Evolutionary conservation across 1,140 invertebrate genomes (phyloP).

Genomic region (Batillaria attramentaria): DNA sequence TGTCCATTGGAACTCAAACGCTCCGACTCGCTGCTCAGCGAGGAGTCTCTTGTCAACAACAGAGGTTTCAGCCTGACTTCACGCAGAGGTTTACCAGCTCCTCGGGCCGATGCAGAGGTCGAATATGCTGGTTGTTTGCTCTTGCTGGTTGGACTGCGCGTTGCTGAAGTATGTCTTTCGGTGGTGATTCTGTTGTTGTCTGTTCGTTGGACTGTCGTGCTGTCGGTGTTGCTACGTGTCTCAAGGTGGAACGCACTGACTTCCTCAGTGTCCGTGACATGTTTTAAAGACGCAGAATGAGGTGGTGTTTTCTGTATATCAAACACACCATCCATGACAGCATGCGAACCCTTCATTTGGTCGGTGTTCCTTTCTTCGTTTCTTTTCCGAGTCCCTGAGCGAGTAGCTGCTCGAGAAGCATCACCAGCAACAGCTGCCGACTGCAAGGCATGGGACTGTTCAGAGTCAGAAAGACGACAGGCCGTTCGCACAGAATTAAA

Average conservation of each 20-base stretch:
- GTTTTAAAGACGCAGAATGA: neutral
- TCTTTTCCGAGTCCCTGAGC: neutral
- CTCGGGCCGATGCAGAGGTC: neutral
- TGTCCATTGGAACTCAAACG: neutral
- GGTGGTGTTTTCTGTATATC: too few relatives aligned
- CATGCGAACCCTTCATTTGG: too few relatives aligned
- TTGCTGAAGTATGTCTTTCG: neutral
- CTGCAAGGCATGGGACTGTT: too few relatives aligned
- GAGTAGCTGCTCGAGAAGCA: neutral
- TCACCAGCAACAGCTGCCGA: neutral
- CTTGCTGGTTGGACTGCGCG: neutral
- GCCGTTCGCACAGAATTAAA: constrained; percentile 8
- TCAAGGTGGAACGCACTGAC: too few relatives aligned
- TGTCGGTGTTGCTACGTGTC: too few relatives aligned
- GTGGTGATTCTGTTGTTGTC: neutral
- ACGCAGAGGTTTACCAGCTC: too few relatives aligned
- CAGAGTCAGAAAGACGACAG: neutral
- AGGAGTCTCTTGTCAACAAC: neutral
- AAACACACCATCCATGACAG: too few relatives aligned
- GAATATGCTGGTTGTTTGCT: neutral
- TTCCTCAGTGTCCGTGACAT: too few relatives aligned
- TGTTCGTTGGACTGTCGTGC: neutral
- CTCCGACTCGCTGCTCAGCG: neutral
- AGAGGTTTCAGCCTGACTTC: neutral
- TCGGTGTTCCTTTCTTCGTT: too few relatives aligned